Evolutionary conservation across 2,113 vertebrate species (phyloP).

Genomic region (Gobio gobio): DNA sequence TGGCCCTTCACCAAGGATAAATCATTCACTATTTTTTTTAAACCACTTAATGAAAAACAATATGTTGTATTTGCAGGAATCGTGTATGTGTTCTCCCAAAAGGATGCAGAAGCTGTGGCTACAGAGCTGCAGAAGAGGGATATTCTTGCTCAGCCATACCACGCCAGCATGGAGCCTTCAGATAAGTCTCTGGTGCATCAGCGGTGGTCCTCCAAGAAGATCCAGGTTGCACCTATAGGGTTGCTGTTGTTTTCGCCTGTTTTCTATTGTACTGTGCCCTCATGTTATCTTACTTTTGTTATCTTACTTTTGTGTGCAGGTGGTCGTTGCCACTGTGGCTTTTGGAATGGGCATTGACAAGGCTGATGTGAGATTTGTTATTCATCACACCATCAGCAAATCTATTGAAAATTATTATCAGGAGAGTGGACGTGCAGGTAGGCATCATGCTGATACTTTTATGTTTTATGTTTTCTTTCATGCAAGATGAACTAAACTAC

Average conservation of each 20-base stretch:
- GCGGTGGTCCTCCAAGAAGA: slow-evolving; percentile 87
- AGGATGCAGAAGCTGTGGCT: slow-evolving; percentile 89
- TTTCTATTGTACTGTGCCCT: neutral
- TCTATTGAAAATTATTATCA: slow-evolving; percentile 99
- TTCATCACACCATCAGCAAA: slow-evolving; percentile 98
- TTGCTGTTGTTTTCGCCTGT: neutral
- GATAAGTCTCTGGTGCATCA: slow-evolving; percentile 87
- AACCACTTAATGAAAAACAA: neutral
- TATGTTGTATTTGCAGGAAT: slow-evolving; percentile 79
- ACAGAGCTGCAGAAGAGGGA: slow-evolving; percentile 83
- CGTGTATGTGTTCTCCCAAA: slow-evolving; percentile 97
- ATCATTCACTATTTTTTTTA: neutral
- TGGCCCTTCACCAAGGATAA: neutral
- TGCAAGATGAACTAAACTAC: too few species aligned
- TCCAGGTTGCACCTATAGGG: slow-evolving; percentile 77
- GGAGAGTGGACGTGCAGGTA: slow-evolving; percentile 97
- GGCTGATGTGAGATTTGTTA: slow-evolving; percentile 91
- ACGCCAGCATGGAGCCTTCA: slow-evolving; percentile 88
- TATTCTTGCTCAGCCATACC: slow-evolving; percentile 86
- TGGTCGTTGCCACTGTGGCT: slow-evolving; percentile 95
- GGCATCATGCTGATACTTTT: neutral
- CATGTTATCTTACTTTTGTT: neutral
- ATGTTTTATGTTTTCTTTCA: too few species aligned
- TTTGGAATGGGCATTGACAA: slow-evolving; percentile 99
- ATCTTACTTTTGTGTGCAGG: slow-evolving; percentile 70